Percentiles rank a stretch among this genome's conserved stretches.
These are phyloP conservation scores for Rachycentron canadum DNA, from an alignment of 2,797 vertebrate species.

Conservation along the genomic window DNA sequence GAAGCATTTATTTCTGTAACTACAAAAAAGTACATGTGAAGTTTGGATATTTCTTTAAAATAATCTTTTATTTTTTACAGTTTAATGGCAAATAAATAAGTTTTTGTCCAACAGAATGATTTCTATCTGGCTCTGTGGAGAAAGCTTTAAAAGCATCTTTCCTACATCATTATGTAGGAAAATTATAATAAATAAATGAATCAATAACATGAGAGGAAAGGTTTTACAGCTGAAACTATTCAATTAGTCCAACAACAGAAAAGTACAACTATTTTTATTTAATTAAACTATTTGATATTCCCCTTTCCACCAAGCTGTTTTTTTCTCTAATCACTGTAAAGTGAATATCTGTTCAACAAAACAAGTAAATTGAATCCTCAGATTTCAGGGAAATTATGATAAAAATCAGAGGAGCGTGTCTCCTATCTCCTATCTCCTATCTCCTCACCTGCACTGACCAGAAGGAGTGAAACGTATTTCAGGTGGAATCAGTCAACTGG, in stretches of 20 bases:
- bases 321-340: not conserved
- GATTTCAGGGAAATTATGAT: not conserved
- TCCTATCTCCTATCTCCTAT: too few species aligned
- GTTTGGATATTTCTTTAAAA: too few species aligned
- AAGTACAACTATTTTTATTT: not conserved
- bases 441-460: not conserved
- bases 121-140: too few species aligned
- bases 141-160: too few species aligned
- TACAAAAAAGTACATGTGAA: too few species aligned
- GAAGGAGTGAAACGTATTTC: not conserved
- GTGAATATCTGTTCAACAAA: not conserved
- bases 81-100: too few species aligned
- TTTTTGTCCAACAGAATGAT: too few species aligned
- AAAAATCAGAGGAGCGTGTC: not conserved
- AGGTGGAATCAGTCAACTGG: not conserved
- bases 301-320: not conserved
- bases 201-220: not conserved
- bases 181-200: too few species aligned
- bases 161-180: too few species aligned
- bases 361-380: not conserved
- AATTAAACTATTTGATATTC: not conserved
- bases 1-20: too few species aligned
- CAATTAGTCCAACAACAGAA: not conserved
- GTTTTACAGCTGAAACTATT: not conserved
- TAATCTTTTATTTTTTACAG: too few species aligned